These are phyloP conservation scores for Smittia sp. DNA, from an alignment of 2,888 invertebrate species.

Conservation along the genomic window DNA sequence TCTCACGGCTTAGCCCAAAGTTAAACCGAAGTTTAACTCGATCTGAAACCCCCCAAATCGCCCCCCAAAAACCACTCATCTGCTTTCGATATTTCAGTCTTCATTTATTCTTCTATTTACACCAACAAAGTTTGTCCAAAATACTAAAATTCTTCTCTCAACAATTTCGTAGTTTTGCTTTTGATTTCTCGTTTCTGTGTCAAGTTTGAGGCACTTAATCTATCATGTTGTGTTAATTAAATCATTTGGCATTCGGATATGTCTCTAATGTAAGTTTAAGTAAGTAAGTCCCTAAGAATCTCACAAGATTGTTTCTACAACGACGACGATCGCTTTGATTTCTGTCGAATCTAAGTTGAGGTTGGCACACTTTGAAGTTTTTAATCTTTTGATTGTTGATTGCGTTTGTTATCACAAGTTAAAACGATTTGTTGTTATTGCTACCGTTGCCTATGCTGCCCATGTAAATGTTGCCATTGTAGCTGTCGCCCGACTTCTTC, in stretches of 20 bases:
- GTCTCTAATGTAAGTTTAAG: not conserved
- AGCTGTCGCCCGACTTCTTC: conserved; percentile 27
- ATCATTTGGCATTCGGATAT: conserved; percentile 5
- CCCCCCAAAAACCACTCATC: no score
- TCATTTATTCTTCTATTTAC: not conserved
- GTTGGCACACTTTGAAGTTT: conserved; percentile 4
- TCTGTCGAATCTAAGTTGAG: not conserved
- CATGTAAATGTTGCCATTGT: conserved; percentile 32
- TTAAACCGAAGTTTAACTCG: no score
- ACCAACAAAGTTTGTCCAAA: not conserved
- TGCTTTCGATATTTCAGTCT: not conserved
- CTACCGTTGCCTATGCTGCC: conserved; percentile 38
- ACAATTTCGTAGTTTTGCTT: not conserved
- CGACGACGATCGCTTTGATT: not conserved
- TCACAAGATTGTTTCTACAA: not conserved
- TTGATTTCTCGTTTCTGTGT: not conserved
- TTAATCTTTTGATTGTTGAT: conserved; percentile 9
- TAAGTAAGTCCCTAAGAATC: not conserved
- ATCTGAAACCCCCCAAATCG: no score
- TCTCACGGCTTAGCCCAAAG: no score
- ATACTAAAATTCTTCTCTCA: not conserved
- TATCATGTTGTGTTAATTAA: not conserved
- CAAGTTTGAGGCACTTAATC: conserved; percentile 7
- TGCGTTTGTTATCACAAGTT: conserved; percentile 11
- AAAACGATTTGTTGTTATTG: conserved; percentile 17